Evolutionary conservation across 2,113 vertebrate genomes (phyloP).

Genomic region (Podarcis muralis): DNA sequence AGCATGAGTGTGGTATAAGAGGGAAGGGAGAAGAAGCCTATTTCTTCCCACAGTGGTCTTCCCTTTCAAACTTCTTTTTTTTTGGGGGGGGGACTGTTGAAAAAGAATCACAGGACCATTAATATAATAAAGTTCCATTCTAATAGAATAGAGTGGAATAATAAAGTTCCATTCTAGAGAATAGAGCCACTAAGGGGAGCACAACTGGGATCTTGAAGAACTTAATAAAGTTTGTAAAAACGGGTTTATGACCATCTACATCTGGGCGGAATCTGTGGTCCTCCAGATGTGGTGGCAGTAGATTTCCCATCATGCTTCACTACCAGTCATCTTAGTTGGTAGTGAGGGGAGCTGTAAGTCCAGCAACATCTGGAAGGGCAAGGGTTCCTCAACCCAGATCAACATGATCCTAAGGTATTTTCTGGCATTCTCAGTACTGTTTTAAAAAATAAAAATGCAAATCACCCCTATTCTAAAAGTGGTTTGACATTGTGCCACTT

Average conservation of each 20-base stretch:
- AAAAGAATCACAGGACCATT: neutral
- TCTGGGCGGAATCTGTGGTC: neutral
- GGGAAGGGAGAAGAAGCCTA: too few relatives aligned
- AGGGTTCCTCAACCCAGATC: neutral
- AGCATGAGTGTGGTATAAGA: neutral
- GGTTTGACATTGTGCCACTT: constrained; percentile 64
- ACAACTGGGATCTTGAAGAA: constrained; percentile 16
- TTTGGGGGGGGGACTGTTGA: fast-evolving
- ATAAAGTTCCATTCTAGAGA: constrained; percentile 1
- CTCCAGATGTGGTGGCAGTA: neutral
- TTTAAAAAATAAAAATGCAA: neutral
- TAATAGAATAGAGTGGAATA: constrained; percentile 29
- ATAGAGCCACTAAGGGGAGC: constrained; percentile 32
- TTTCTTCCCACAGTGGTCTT: neutral
- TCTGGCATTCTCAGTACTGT: constrained; percentile 8
- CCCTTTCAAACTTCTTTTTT: neutral
- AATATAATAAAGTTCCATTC: neutral
- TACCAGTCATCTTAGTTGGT: neutral
- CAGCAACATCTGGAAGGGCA: neutral
- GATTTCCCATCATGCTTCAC: neutral
- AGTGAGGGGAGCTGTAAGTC: neutral
- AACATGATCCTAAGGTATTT: constrained; percentile 50
- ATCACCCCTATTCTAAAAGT: constrained; percentile 21
- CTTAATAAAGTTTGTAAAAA: neutral
- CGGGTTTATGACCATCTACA: constrained; percentile 30